Evolutionary conservation across 2,888 invertebrate species (phyloP), one percentile per base, ranked within the genome.

Genomic region (Drosophila cognata): DNA sequence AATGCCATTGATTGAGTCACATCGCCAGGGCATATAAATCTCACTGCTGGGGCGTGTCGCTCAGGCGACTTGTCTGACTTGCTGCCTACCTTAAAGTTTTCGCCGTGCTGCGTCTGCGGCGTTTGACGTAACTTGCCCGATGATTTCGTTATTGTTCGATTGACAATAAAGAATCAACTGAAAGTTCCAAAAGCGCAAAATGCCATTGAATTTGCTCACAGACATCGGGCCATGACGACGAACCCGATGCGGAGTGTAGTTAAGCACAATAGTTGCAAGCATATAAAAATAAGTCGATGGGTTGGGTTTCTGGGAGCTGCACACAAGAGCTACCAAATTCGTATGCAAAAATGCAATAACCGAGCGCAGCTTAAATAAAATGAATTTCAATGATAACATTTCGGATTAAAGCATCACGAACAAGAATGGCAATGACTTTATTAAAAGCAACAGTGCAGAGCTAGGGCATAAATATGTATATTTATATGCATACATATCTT

Each of bases 141-240:
- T 89, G 91, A 89, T 91, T 89, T 89, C 86, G 91, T 91, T 89
- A 89, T 89, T 89, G 91, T 91, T 91, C 91, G 91, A 91, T 91
- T 89, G 91, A 90, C 89, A 91, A 89, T 91, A 89, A 91, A 89
- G 91, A 89, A 89, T 91, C 89, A 91, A 85, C 89, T 88, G 89
- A 86, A 85, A 86, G 78, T 86, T 86, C 72, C 83, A 89, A 84
- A 84, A 89, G 84, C 89, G 77, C 82, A 87, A 84, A 84, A 88
- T 88, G 72, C 74, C 88, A 84, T 89, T 84, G 84, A 84, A 89
- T 89, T 82, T 79, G 67, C 77, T 68, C 64, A 71, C 38, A 71
- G 46, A 59, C 56, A 61, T 16, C 58, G 50, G 33, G 33, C 5
- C 18, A 25, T n/a, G 58, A 41, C 18, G 38, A 29, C 8, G 58